Evolutionary conservation across 1,140 invertebrate species (phyloP).

Genomic region (Bombus ignitus): DNA sequence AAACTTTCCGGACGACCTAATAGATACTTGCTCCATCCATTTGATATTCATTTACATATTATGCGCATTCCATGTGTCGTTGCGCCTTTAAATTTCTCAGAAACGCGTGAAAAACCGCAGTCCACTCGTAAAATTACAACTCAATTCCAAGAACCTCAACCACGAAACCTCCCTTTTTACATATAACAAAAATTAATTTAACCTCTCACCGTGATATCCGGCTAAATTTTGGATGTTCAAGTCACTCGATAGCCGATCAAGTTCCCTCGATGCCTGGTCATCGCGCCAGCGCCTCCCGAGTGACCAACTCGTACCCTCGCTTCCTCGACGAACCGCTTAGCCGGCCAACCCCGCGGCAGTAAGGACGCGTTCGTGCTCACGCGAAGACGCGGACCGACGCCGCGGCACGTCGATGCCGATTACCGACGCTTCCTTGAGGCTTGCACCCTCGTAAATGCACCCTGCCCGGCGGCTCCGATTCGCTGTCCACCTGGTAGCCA

Average conservation of each 20-base stretch:
- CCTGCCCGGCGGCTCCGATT: slow-evolving; percentile 43
- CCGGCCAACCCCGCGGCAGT: slow-evolving; percentile 75
- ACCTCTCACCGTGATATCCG: background rate
- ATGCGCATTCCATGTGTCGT: background rate
- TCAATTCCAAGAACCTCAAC: background rate
- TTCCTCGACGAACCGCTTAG: slow-evolving; percentile 62
- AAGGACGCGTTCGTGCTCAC: slow-evolving; percentile 80
- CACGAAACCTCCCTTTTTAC: background rate
- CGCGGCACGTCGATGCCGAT: slow-evolving; percentile 54
- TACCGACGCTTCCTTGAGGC: slow-evolving; percentile 42
- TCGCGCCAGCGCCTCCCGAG: slow-evolving; percentile 63
- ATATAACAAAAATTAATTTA: too few relatives aligned
- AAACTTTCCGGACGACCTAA: too few relatives aligned
- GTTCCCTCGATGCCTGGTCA: slow-evolving; percentile 70
- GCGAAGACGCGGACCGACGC: slow-evolving; percentile 71
- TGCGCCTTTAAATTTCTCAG: background rate
- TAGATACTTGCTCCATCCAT: background rate
- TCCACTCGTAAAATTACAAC: background rate
- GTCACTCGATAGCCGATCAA: background rate
- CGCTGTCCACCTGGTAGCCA: slow-evolving; percentile 58
- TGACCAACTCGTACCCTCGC: slow-evolving; percentile 52
- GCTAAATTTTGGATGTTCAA: background rate
- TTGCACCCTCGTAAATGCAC: slow-evolving; percentile 57
- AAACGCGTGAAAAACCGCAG: background rate
- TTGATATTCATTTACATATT: too few relatives aligned